Evolutionary conservation across 2,113 vertebrate species (phyloP).

Genomic region (Eupsittula cactorum): DNA sequence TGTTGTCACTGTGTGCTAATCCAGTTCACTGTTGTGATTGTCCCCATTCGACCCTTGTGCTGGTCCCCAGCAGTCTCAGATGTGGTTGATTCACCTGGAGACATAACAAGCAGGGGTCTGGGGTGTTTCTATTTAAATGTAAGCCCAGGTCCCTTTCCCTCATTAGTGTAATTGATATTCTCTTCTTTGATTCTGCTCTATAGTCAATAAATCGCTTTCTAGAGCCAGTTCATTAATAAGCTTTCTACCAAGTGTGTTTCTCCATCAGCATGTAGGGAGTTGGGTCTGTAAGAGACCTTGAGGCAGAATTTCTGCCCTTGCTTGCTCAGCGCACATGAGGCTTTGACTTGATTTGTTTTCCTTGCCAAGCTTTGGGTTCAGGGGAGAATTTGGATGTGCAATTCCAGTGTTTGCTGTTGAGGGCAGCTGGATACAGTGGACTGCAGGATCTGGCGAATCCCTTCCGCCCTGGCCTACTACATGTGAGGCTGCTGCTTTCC

Average conservation of each 20-base stretch:
- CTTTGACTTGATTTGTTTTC: background rate
- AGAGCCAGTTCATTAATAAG: background rate
- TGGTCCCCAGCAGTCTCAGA: background rate
- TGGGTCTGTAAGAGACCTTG: background rate
- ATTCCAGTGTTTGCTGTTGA: background rate
- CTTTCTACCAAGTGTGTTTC: background rate
- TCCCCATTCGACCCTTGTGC: background rate
- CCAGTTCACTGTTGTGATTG: background rate
- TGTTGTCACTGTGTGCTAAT: background rate
- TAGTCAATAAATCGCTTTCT: background rate
- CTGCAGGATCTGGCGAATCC: background rate
- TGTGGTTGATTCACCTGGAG: background rate
- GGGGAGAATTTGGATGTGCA: background rate
- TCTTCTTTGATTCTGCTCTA: background rate
- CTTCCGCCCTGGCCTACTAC: background rate
- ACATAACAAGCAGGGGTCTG: background rate
- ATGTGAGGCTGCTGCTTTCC: background rate
- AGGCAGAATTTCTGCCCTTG: background rate
- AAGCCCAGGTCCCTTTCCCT: background rate
- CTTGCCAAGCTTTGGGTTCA: background rate
- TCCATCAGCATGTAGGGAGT: accelerated
- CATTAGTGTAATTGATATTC: background rate
- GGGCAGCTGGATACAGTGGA: background rate
- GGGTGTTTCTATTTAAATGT: background rate
- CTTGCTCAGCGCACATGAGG: background rate